Evolutionary conservation across 23 tunicate species (phyloP).

Genomic region (Halocynthia roretzi): DNA sequence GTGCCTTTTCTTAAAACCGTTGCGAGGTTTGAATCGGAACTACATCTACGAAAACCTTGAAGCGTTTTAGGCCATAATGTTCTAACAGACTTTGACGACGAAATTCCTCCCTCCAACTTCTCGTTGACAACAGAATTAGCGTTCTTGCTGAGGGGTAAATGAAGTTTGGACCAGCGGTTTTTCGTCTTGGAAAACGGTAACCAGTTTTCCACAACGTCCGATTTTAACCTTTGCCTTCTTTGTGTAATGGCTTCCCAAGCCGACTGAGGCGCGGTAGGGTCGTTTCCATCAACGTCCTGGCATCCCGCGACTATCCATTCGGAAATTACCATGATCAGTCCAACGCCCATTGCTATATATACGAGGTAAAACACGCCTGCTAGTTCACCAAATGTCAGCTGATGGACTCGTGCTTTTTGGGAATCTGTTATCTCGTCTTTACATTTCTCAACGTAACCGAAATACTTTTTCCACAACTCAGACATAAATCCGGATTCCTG

Average conservation of each 20-base stretch:
- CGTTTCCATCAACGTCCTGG: slow-evolving; percentile 45
- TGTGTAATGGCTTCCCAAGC: slow-evolving; percentile 43
- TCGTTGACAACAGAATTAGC: too few relatives aligned
- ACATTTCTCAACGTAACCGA: slow-evolving; percentile 24
- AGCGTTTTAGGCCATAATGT: too few relatives aligned
- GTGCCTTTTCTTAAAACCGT: too few relatives aligned
- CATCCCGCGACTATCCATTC: slow-evolving; percentile 60
- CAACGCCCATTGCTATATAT: slow-evolving; percentile 43
- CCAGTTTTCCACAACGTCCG: slow-evolving; percentile 55
- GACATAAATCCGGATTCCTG: slow-evolving; percentile 40
- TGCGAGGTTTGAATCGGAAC: too few relatives aligned
- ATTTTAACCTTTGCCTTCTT: slow-evolving; percentile 29
- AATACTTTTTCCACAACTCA: slow-evolving; percentile 39
- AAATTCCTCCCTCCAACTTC: too few relatives aligned
- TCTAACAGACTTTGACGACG: too few relatives aligned
- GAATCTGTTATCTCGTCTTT: neutral
- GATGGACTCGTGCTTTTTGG: slow-evolving; percentile 2
- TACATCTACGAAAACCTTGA: too few relatives aligned
- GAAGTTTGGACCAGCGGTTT: slow-evolving; percentile 26
- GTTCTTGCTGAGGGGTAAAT: slow-evolving; percentile 6
- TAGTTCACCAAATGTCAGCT: slow-evolving; percentile 42
- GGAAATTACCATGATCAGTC: slow-evolving; percentile 35
- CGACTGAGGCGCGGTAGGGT: slow-evolving; percentile 59
- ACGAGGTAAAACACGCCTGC: slow-evolving; percentile 88
- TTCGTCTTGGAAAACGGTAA: slow-evolving; percentile 27